Evolutionary conservation across 2,113 vertebrate species (phyloP), one percentile per base, ranked within the genome.

Genomic region (Otis tarda): DNA sequence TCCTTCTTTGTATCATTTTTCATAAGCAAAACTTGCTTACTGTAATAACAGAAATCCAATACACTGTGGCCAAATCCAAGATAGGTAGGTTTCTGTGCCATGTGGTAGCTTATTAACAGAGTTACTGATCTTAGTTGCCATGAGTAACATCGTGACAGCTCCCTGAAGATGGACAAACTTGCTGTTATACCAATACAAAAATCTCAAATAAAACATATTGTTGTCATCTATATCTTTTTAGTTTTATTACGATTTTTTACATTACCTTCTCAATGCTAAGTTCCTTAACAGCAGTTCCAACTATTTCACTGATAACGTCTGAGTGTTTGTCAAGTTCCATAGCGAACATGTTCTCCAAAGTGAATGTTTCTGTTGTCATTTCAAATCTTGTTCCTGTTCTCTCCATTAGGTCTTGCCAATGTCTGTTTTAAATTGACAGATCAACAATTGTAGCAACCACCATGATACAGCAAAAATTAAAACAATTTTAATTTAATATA

Each of bases 261-360:
- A 81, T 91, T 70, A 98, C 99, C 98, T 98, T 99, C 97, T 99
- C 99, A 63, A 99, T 99, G 84, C 98, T 97, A 17, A 99, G 98
- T 88, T 99, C 99, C 95, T 99, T 99, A 77, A 99, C 94, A 56
- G 99, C 99, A 7, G 98, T 98, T 4, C 98, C 98, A 17, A 99
- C 99, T 24, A 99, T 99, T 33, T 99, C 98, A 16, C 97, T 97
- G 64, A 99, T 99, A 33, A 99, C 97, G 3, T 97, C 97, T 6
- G 96, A 87, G 59, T 99, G 93, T 61, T 95, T 99, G 97, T 99
- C 98, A 47, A 99, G 97, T 56, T 99, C 99, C 99, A 99, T 99
- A 25, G 99, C 97, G 37, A 99, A 99, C 99, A 99, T 99, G 89
- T 99, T 99, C 91, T 99, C 98, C 96, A 99, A 97, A 22, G 99